Conservation (phyloP, 2,113 vertebrate genomes). For the Conger conger region DNA sequence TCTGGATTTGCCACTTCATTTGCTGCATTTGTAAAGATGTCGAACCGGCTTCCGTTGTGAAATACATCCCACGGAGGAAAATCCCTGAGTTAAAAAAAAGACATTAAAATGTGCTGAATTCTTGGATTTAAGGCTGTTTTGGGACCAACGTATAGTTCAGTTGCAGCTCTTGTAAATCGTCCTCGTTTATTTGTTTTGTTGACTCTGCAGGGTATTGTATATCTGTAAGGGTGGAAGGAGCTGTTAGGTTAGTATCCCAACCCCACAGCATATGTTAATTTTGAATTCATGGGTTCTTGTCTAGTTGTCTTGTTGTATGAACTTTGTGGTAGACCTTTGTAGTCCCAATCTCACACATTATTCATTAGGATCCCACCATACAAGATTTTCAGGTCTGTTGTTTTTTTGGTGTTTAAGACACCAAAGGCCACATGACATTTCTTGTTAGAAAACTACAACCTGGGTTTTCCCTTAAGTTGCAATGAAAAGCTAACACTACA, state of each 20-base stretch:
- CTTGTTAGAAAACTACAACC: too few relatives aligned
- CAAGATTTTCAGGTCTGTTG: too few relatives aligned
- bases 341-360: too few relatives aligned
- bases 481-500: too few relatives aligned
- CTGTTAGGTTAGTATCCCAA: background rate
- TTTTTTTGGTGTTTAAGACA: too few relatives aligned
- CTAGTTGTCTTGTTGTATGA: too few relatives aligned
- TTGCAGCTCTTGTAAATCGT: background rate
- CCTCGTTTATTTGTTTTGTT: background rate
- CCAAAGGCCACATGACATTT: too few relatives aligned
- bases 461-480: too few relatives aligned
- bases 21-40: conserved; percentile 9
- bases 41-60: background rate
- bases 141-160: background rate
- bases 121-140: background rate
- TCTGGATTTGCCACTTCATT: background rate
- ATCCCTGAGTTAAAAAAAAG: background rate
- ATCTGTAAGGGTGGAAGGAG: background rate
- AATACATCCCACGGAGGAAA: background rate
- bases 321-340: too few relatives aligned
- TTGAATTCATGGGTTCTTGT: too few relatives aligned
- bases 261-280: too few relatives aligned
- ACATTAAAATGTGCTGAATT: background rate
- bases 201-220: background rate
- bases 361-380: too few relatives aligned